These are phyloP conservation scores for Gonioctena quinquepunctata DNA, from an alignment of 1,140 invertebrate genomes.

Conservation along the genomic window DNA sequence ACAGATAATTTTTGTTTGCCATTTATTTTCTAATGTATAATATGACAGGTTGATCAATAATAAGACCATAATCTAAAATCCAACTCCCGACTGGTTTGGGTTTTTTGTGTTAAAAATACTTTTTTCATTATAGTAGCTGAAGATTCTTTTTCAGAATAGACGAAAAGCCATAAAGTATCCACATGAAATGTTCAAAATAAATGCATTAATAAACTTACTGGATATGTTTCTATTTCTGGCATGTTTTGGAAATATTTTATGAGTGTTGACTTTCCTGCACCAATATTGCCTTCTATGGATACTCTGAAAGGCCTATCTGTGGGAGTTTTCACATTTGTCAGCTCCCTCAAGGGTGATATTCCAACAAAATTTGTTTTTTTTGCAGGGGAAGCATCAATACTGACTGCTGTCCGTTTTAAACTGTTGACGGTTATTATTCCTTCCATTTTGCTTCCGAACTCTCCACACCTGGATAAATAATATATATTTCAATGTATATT, in stretches of 20 bases:
- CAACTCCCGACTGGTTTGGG: no score
- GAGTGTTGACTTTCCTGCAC: constrained; percentile 90
- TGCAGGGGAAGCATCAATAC: constrained; percentile 21
- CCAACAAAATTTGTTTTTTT: constrained; percentile 63
- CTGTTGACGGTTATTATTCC: constrained; percentile 35
- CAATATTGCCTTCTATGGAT: constrained; percentile 93
- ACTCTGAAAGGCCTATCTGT: constrained; percentile 59
- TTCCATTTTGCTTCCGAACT: constrained; percentile 38
- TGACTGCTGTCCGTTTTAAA: constrained; percentile 27
- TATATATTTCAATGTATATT: not conserved
- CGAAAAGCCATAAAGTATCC: no score
- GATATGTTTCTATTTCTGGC: constrained; percentile 49
- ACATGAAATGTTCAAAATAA: no score
- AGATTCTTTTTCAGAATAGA: no score
- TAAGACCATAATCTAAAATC: no score
- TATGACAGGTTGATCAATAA: no score
- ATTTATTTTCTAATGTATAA: no score
- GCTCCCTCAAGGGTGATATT: constrained; percentile 40
- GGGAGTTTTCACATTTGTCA: constrained; percentile 43
- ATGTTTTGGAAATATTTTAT: constrained; percentile 77
- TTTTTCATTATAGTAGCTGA: no score
- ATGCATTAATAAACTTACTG: constrained; percentile 43
- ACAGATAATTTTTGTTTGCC: no score
- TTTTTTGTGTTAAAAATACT: no score
- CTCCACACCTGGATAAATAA: no score